Conservation (phyloP, 2,888 invertebrate genomes). For the Chaetogeoica ovagalla region DNA sequence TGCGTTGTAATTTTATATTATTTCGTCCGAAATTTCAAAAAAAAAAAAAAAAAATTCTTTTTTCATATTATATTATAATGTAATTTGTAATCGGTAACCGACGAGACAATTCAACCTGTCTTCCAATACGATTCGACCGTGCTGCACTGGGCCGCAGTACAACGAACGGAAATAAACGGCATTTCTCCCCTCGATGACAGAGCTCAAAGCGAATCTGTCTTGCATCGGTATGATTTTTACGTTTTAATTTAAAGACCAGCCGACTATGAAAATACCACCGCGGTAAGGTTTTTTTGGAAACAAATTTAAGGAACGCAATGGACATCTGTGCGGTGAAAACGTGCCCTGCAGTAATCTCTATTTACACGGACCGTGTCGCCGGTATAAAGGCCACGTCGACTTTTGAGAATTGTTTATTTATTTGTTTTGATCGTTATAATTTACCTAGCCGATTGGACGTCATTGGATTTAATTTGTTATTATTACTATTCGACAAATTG, state of each 20-base stretch:
- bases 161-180: not conserved
- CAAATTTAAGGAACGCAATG: constrained; percentile 43
- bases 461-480: not conserved
- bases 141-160: too few species aligned
- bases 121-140: too few species aligned
- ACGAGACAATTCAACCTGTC: too few species aligned
- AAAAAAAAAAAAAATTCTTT: too few species aligned
- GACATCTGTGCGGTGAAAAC: constrained; percentile 39
- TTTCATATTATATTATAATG: too few species aligned
- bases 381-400: constrained; percentile 30
- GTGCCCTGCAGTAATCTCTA: not conserved
- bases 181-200: not conserved
- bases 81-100: too few species aligned
- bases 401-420: constrained; percentile 27
- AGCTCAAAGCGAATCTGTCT: constrained; percentile 15
- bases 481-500: not conserved
- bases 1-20: too few species aligned
- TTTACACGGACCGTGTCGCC: constrained; percentile 38
- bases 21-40: too few species aligned
- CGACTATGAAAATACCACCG: constrained; percentile 32
- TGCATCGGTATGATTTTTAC: constrained; percentile 34
- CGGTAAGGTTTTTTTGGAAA: constrained; percentile 16
- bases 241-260: constrained; percentile 37
- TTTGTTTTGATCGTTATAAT: constrained; percentile 42
- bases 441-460: not conserved